A percentile compares a stretch with the other conserved stretches of the same genome.
phyloP scores from a whole-genome alignment of 2,113 vertebrate genomes.

The Sardina pilchardus region DNA sequence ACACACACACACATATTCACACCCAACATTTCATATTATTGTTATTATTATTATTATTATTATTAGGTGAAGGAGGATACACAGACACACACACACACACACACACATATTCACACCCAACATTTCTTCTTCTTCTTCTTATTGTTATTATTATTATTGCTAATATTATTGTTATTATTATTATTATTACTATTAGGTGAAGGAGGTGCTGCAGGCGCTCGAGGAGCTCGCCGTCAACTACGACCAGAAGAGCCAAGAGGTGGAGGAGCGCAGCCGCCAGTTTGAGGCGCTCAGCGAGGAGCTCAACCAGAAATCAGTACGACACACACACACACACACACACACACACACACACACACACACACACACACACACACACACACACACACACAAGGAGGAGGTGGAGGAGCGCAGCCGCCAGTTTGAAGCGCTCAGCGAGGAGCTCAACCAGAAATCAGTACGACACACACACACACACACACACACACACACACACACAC shows the following conservation, averaged over 20 bases:
- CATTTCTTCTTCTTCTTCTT: no score
- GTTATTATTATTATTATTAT: no score
- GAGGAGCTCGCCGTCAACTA: conserved; percentile 98
- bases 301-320: conserved; percentile 92
- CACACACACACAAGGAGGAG: background rate
- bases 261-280: conserved; percentile 90
- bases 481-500: background rate
- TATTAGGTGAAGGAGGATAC: no score
- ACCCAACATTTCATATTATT: no score
- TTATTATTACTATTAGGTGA: no score
- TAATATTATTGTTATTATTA: no score
- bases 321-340: conserved; percentile 23
- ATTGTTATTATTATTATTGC: no score
- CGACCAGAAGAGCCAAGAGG: conserved; percentile 97
- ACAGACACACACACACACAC: no score
- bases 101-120: no score
- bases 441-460: no score
- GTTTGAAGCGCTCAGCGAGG: background rate
- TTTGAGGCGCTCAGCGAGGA: conserved; percentile 93
- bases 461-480: no score
- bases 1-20: no score
- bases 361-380: conserved; percentile 3
- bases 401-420: background rate
- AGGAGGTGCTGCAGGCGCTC: conserved; percentile 94
- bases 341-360: conserved; percentile 1